These are phyloP conservation scores for Bombylius major DNA, from an alignment of 2,888 invertebrate species.

Conservation along the genomic window DNA sequence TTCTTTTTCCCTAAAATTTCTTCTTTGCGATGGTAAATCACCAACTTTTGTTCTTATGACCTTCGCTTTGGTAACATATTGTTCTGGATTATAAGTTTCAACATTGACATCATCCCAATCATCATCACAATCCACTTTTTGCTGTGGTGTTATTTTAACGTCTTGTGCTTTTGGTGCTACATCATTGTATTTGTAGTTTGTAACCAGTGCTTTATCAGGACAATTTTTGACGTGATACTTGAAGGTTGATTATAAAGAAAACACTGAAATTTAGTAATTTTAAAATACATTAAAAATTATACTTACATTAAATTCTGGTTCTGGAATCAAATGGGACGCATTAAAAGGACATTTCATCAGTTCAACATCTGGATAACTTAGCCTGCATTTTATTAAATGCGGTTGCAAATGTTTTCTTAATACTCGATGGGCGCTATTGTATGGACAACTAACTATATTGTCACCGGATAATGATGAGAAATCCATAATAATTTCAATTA, in stretches of 20 bases:
- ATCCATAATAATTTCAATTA: background rate
- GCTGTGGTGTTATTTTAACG: background rate
- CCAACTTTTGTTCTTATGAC: background rate
- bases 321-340: slow-evolving; percentile 40
- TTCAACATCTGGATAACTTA: slow-evolving; percentile 37
- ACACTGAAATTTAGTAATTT: background rate
- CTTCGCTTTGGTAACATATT: background rate
- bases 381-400: slow-evolving; percentile 45
- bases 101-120: slow-evolving; percentile 4
- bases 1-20: slow-evolving; percentile 1
- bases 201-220: background rate
- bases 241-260: background rate
- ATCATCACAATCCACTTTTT: slow-evolving; percentile 1
- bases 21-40: background rate
- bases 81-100: slow-evolving; percentile 4
- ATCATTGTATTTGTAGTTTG: slow-evolving; percentile 3
- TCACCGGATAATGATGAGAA: background rate
- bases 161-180: background rate
- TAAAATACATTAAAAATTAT: background rate
- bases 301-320: slow-evolving; percentile 40
- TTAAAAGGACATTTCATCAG: slow-evolving; percentile 44
- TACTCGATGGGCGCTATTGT: slow-evolving; percentile 42
- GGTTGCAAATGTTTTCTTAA: slow-evolving; percentile 41
- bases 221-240: slow-evolving; percentile 2
- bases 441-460: slow-evolving; percentile 43